phyloP scores from a whole-genome alignment of 35 echinoderm and acorn worm species.

The Lytechinus variegatus region DNA sequence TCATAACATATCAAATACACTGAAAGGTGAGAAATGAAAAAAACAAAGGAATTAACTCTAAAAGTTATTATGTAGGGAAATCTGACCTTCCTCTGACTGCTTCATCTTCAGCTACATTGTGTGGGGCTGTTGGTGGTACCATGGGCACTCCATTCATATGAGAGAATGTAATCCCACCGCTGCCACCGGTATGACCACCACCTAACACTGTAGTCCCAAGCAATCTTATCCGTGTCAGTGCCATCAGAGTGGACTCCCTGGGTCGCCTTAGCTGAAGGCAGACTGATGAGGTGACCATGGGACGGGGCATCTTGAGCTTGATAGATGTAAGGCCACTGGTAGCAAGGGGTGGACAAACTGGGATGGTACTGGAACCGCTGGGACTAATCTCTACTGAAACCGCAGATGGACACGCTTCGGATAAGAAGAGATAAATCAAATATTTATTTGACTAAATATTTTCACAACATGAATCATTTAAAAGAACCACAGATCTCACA shows the following conservation, averaged over 20 bases:
- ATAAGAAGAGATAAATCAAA: not conserved
- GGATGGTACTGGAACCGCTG: constrained; percentile 71
- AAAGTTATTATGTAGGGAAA: not conserved
- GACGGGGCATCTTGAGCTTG: constrained; percentile 75
- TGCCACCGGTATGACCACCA: not conserved
- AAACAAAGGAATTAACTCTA: too few relatives aligned
- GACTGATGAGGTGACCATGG: constrained; percentile 74
- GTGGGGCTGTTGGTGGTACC: not conserved
- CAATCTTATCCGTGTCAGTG: constrained; percentile 86
- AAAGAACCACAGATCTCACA: not conserved
- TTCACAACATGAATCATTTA: not conserved
- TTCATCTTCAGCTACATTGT: constrained; percentile 52
- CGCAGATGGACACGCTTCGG: constrained; percentile 78
- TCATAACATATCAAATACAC: too few relatives aligned
- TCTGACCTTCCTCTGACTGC: constrained; percentile 51
- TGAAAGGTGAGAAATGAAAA: too few relatives aligned
- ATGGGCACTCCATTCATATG: not conserved
- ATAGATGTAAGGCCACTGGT: constrained; percentile 90
- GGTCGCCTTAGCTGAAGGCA: constrained; percentile 83
- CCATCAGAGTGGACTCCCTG: constrained; percentile 80
- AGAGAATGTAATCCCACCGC: not conserved
- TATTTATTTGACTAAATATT: not conserved
- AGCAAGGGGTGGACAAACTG: constrained; percentile 86
- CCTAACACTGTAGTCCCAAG: constrained; percentile 87
- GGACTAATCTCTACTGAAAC: constrained; percentile 89